Conservation (phyloP, 2,888 invertebrate genomes). For the Campopleginae sp. region DNA sequence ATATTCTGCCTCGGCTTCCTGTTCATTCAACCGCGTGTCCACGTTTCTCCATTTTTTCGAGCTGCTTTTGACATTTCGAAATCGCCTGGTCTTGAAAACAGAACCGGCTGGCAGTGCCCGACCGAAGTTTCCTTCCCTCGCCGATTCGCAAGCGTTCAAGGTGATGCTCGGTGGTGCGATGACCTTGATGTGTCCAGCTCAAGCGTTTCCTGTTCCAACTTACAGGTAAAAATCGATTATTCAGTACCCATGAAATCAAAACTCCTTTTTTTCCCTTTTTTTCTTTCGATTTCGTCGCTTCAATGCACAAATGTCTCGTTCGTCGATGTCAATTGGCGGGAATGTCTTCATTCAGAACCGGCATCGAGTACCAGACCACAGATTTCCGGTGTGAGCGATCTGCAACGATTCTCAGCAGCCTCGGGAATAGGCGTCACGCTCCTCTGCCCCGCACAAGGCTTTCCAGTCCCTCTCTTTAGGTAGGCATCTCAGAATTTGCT, state of each 20-base stretch:
- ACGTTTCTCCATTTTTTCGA: background rate
- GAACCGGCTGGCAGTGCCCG: slow-evolving; percentile 87
- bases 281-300: slow-evolving; percentile 23
- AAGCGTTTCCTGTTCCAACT: slow-evolving; percentile 85
- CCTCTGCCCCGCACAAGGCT: slow-evolving; percentile 85
- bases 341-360: slow-evolving; percentile 84
- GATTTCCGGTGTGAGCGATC: slow-evolving; percentile 83
- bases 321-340: slow-evolving; percentile 32
- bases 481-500: slow-evolving; percentile 74
- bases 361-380: slow-evolving; percentile 86
- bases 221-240: slow-evolving; percentile 82
- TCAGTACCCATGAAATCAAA: slow-evolving; percentile 12
- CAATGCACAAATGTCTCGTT: slow-evolving; percentile 32
- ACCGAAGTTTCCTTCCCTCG: slow-evolving; percentile 87
- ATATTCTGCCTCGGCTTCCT: background rate
- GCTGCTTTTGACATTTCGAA: slow-evolving; percentile 16
- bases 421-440: slow-evolving; percentile 82
- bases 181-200: slow-evolving; percentile 85
- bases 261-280: slow-evolving; percentile 32
- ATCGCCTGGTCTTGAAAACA: slow-evolving; percentile 73
- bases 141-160: slow-evolving; percentile 83
- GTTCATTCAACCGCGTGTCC: slow-evolving; percentile 40
- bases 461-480: slow-evolving; percentile 84
- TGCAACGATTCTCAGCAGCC: slow-evolving; percentile 80
- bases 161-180: slow-evolving; percentile 82